These are phyloP conservation scores for Perizoma flavofasciatum DNA, from an alignment of 2,888 invertebrate species.

Conservation along the genomic window DNA sequence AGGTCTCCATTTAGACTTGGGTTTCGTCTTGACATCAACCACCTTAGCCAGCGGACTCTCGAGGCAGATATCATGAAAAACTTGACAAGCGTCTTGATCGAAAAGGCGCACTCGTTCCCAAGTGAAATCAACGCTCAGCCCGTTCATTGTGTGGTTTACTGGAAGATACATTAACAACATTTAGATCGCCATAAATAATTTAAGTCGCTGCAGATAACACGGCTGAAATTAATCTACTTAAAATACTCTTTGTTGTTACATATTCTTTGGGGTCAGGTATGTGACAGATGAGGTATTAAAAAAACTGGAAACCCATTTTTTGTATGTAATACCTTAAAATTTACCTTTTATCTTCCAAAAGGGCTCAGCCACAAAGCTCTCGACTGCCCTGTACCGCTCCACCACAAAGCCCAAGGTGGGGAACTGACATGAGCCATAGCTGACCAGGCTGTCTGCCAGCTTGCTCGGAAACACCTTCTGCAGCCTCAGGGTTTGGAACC, in stretches of 20 bases:
- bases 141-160: constrained; percentile 92
- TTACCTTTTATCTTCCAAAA: constrained; percentile 98
- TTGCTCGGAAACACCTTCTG: constrained; percentile 90
- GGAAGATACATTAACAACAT: constrained; percentile 43
- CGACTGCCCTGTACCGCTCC: constrained; percentile 96
- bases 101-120: constrained; percentile 96
- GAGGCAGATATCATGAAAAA: constrained; percentile 91
- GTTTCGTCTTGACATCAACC: constrained; percentile 90
- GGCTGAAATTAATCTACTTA: no score
- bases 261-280: no score
- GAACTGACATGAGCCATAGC: constrained; percentile 99
- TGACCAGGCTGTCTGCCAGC: constrained; percentile 91
- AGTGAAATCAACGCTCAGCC: constrained; percentile 91
- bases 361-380: constrained; percentile 94
- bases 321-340: not conserved
- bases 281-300: no score
- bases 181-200: not conserved
- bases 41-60: constrained; percentile 90
- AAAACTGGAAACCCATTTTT: no score
- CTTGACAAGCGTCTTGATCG: constrained; percentile 91
- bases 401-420: constrained; percentile 99
- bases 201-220: no score
- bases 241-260: no score
- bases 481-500: constrained; percentile 97
- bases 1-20: constrained; percentile 98